Percentiles rank a stretch among this genome's conserved stretches.
phyloP scores from a whole-genome alignment of 92 coral and sea anemone genomes.

The Epizoanthus rinbou region DNA sequence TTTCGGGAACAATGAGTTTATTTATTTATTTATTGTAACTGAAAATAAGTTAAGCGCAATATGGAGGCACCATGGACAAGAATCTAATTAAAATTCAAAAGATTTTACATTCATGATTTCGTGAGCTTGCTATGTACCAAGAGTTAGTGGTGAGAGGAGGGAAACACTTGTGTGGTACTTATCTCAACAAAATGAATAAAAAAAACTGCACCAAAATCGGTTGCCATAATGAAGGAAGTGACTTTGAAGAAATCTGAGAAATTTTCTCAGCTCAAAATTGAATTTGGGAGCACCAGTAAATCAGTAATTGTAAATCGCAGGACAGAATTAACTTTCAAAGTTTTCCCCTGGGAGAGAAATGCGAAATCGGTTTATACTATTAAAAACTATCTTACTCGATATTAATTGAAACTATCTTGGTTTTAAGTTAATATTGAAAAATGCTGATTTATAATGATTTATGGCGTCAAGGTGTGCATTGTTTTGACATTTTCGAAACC shows the following conservation, averaged over 20 bases:
- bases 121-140: background rate
- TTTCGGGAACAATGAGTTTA: background rate
- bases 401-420: too few species aligned
- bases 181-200: background rate
- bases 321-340: background rate
- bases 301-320: background rate
- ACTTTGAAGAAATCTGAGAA: slow-evolving; percentile 1
- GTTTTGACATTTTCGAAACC: background rate
- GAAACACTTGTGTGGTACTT: background rate
- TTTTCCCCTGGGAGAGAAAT: background rate
- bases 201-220: background rate
- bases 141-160: background rate
- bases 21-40: too few species aligned
- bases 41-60: too few species aligned
- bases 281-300: background rate
- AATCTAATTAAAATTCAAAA: background rate
- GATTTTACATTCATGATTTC: background rate
- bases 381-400: background rate
- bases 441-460: background rate
- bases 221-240: slow-evolving; percentile 2
- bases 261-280: background rate
- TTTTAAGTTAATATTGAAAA: background rate
- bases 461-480: background rate
- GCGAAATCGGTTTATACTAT: background rate
- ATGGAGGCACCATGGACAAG: background rate